A percentile compares a stretch with the other conserved stretches of the same genome.
Evolutionary conservation across 1,140 invertebrate genomes (phyloP).

Genomic region (Andricus grossulariae): DNA sequence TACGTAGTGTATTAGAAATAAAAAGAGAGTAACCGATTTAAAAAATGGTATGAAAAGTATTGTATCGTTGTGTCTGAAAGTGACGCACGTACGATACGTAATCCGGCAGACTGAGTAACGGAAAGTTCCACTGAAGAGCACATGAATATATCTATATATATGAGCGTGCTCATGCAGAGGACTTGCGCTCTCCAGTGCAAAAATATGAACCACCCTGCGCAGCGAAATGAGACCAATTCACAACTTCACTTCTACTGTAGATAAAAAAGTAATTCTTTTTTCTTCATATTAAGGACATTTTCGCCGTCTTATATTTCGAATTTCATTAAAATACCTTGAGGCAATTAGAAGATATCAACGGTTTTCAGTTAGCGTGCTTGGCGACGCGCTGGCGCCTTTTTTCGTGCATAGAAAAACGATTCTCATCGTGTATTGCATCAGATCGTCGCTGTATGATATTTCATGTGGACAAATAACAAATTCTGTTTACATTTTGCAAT

Average conservation of each 20-base stretch:
- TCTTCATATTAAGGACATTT: constrained; percentile 59
- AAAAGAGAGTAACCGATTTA: no score
- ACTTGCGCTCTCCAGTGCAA: constrained; percentile 61
- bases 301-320: constrained; percentile 63
- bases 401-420: neutral
- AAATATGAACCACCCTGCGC: constrained; percentile 56
- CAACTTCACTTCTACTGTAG: constrained; percentile 53
- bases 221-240: constrained; percentile 57
- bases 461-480: neutral
- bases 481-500: no score
- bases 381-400: neutral
- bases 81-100: constrained; percentile 39
- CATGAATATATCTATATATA: no score
- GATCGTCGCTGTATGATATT: neutral
- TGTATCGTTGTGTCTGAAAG: constrained; percentile 40
- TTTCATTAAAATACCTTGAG: constrained; percentile 45
- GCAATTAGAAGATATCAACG: constrained; percentile 39
- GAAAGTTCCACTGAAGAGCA: constrained; percentile 67
- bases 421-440: constrained; percentile 31
- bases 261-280: constrained; percentile 55
- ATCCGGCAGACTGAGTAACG: constrained; percentile 41
- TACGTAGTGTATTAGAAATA: no score
- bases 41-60: constrained; percentile 32
- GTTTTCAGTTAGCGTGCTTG: constrained; percentile 39
- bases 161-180: constrained; percentile 46